Conservation (phyloP, 2,113 vertebrate species). For the Ochotona curzoniae region DNA sequence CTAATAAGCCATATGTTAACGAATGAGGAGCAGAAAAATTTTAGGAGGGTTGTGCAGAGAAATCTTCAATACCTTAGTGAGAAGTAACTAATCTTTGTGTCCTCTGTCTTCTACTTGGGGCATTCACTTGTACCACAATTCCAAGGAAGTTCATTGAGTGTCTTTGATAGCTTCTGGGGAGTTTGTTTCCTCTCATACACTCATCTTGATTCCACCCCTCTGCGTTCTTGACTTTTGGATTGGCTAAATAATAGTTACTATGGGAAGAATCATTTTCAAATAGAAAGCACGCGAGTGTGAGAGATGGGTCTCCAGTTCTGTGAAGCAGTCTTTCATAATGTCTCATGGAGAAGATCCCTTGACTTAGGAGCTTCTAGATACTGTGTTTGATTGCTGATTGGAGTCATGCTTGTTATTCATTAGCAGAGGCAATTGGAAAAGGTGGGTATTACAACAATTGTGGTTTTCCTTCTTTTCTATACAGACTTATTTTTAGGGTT, state of each 20-base stretch:
- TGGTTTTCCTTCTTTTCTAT: neutral
- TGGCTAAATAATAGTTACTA: slow-evolving; percentile 53
- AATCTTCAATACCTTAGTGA: no score
- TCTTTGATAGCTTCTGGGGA: neutral
- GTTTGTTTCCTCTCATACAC: neutral
- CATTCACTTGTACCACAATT: neutral
- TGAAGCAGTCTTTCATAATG: slow-evolving; percentile 18
- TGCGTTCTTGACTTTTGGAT: slow-evolving; percentile 38
- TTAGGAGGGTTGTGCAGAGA: no score
- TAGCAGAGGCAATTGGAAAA: slow-evolving; percentile 26
- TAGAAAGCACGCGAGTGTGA: slow-evolving; percentile 26
- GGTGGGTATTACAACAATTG: neutral
- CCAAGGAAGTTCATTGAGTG: neutral
- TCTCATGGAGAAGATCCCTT: slow-evolving; percentile 20
- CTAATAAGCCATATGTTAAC: no score
- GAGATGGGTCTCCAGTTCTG: slow-evolving; percentile 42
- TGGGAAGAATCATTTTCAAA: slow-evolving; percentile 59
- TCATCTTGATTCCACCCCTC: neutral
- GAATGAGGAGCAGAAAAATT: no score
- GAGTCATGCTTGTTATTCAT: neutral
- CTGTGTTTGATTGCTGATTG: slow-evolving; percentile 14
- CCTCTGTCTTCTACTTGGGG: neutral
- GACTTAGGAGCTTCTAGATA: neutral
- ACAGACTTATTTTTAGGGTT: neutral
- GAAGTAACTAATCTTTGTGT: no score